Evolutionary conservation across 1,140 invertebrate genomes (phyloP).

Genomic region (Bombus terrestris): DNA sequence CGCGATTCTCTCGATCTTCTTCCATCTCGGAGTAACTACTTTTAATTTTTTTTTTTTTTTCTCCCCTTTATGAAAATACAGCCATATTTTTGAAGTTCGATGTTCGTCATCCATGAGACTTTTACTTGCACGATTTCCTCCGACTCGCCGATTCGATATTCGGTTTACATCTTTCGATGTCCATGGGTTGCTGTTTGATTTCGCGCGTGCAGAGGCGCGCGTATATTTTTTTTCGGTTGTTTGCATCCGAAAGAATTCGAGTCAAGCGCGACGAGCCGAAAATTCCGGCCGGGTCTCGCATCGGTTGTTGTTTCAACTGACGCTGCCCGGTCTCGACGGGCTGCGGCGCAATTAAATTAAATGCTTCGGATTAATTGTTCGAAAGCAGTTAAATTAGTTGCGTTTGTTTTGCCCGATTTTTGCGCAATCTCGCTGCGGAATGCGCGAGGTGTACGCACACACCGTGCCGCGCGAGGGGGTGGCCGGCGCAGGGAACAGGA

Average conservation of each 20-base stretch:
- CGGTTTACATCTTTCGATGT: conserved; percentile 3
- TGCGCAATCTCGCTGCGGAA: conserved; percentile 77
- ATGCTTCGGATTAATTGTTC: conserved; percentile 80
- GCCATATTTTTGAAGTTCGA: background rate
- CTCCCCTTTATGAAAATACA: background rate
- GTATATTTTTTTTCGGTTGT: conserved; percentile 43
- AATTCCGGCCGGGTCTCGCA: conserved; percentile 66
- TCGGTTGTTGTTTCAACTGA: conserved; percentile 68
- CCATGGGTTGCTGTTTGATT: background rate
- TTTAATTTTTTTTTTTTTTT: background rate
- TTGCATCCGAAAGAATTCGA: conserved; percentile 65
- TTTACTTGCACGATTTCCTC: background rate
- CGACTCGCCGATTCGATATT: background rate
- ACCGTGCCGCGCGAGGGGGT: background rate
- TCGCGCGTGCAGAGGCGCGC: too few relatives aligned
- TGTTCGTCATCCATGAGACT: background rate
- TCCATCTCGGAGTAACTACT: background rate
- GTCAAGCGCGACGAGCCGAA: conserved; percentile 60
- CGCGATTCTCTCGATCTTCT: background rate
- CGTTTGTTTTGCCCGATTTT: conserved; percentile 78
- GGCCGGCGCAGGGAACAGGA: background rate
- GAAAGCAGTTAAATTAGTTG: conserved; percentile 80
- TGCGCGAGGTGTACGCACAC: conserved; percentile 64
- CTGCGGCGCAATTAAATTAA: conserved; percentile 79
- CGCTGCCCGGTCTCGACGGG: conserved; percentile 61